Conservation (phyloP, 2,797 vertebrate genomes). For the Distichodus sexfasciatus region DNA sequence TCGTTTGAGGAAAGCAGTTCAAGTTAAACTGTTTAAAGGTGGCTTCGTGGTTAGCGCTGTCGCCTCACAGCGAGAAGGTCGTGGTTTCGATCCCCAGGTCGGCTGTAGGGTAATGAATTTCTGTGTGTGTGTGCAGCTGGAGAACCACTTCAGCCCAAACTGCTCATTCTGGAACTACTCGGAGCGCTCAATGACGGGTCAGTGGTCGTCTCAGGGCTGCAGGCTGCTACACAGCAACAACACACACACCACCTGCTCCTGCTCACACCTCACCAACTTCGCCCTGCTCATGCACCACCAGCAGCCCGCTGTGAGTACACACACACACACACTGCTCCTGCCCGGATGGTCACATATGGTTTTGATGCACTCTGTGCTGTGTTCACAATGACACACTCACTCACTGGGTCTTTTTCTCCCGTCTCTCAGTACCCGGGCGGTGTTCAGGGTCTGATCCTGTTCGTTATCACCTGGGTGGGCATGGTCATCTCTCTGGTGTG, state of each 20-base stretch:
- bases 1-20: too few species aligned
- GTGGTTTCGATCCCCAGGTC: too few species aligned
- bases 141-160: conserved; percentile 91
- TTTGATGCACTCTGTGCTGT: neutral
- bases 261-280: conserved; percentile 93
- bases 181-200: conserved; percentile 83
- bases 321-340: neutral
- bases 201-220: conserved; percentile 92
- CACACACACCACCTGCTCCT: conserved; percentile 90
- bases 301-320: conserved; percentile 76
- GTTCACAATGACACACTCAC: neutral
- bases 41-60: too few species aligned
- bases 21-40: too few species aligned
- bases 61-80: too few species aligned
- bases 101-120: too few species aligned
- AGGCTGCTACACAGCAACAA: conserved; percentile 86
- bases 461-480: conserved; percentile 92
- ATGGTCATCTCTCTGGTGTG: conserved; percentile 91
- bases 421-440: conserved; percentile 69
- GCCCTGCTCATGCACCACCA: conserved; percentile 89
- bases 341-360: neutral
- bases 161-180: conserved; percentile 97
- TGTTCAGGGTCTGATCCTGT: conserved; percentile 84
- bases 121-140: conserved; percentile 68
- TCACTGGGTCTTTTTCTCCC: neutral